Evolutionary conservation across 2,888 invertebrate species (phyloP).

Genomic region (Labia minor): DNA sequence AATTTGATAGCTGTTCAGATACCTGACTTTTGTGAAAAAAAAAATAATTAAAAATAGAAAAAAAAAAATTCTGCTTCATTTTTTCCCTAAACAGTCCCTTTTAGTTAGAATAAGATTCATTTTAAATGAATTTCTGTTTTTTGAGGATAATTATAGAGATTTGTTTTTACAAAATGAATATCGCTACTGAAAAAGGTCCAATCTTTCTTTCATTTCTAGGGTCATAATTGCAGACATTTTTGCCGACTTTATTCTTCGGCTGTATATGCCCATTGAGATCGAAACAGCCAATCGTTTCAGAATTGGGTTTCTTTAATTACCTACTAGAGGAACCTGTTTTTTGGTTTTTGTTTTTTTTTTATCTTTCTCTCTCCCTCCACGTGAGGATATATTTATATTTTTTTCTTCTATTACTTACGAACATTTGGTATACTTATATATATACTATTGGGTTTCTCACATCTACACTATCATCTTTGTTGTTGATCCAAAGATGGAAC

Average conservation of each 20-base stretch:
- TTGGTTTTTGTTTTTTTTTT: background rate
- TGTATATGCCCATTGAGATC: background rate
- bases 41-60: no score
- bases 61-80: no score
- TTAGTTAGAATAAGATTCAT: background rate
- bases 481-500: background rate
- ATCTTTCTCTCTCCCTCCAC: no score
- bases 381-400: no score
- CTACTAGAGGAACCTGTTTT: background rate
- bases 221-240: background rate
- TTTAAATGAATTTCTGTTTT: background rate
- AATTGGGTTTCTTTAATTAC: constrained; percentile 13
- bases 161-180: background rate
- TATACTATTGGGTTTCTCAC: background rate
- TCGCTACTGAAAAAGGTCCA: background rate
- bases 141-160: background rate
- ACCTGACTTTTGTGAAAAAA: no score
- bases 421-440: no score
- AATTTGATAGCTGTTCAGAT: no score
- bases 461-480: background rate
- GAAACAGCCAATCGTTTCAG: background rate
- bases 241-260: background rate
- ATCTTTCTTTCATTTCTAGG: background rate
- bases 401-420: background rate
- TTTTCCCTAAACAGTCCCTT: no score